Evolutionary conservation across 2,888 invertebrate genomes (phyloP).

Genomic region (Polyommatus icarus): DNA sequence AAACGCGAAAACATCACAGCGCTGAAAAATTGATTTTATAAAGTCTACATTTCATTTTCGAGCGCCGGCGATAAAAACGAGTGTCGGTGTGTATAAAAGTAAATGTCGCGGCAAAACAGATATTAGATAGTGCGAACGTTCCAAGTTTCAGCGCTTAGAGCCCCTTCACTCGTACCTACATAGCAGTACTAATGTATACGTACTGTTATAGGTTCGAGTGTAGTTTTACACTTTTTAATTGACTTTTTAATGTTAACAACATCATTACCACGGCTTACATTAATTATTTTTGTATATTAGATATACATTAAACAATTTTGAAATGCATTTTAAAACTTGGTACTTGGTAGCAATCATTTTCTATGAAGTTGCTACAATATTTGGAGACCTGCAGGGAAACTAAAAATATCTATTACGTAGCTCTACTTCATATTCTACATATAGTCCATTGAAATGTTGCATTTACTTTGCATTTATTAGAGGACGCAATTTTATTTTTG

Average conservation of each 20-base stretch:
- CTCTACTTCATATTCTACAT: neutral
- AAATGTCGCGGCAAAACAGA: conserved; percentile 23
- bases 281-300: too few species aligned
- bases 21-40: conserved; percentile 20
- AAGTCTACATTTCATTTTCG: conserved; percentile 24
- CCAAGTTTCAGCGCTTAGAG: neutral
- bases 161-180: neutral
- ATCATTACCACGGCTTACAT: too few species aligned
- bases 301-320: too few species aligned
- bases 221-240: neutral
- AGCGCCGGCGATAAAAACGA: conserved; percentile 17
- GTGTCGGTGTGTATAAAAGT: conserved; percentile 21
- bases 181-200: neutral
- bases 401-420: neutral
- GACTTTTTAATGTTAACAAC: neutral
- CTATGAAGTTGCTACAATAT: neutral
- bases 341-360: neutral
- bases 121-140: conserved; percentile 14
- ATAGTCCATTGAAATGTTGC: too few species aligned
- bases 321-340: too few species aligned
- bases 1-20: conserved; percentile 2
- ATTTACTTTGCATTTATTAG: too few species aligned
- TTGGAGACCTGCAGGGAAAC: neutral
- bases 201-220: neutral
- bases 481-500: too few species aligned